Evolutionary conservation across 2,888 invertebrate genomes (phyloP), one percentile per base, ranked within the genome.

Genomic region (Athripsodes cinereus): DNA sequence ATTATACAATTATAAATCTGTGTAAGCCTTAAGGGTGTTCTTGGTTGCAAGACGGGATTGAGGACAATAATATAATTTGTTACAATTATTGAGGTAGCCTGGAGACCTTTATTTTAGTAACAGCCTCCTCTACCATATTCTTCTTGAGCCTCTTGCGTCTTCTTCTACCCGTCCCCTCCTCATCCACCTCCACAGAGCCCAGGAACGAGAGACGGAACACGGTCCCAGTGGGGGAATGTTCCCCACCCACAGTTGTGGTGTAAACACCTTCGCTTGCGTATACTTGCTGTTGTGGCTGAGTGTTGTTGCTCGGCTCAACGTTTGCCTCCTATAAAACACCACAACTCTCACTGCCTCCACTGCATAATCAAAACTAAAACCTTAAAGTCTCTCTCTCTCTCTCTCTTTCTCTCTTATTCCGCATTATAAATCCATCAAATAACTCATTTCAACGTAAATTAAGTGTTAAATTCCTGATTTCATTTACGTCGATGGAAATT

Each of bases 71-170:
- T n/a, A n/a, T n/a, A n/a, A n/a, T n/a, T n/a, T n/a, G n/a, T n/a
- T n/a, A n/a, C n/a, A n/a, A n/a, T n/a, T n/a, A n/a, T n/a, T n/a
- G n/a, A n/a, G n/a, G n/a, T n/a, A n/a, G n/a, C n/a, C n/a, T n/a
- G n/a, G 79, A 76, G 83, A 90, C 90, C 90, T 90, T 90, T 72
- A 90, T 88, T 79, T 88, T 89, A 75, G 85, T 85, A 77, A 90
- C 89, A 69, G 90, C 90, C 75, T 90, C 88, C 78, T 90, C 90
- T 70, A 90, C 90, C 90, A 90, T 90, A 79, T 87, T 85, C 84
- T 90, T 90, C 86, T 90, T 90, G 78, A 84, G 87, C 69, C 89
- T 80, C 75, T 84, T 86, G 74, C 87, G 85, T 69, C 87, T 80
- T 68, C 86, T 80, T 67, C 86, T 77, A 70, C 79, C 79, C 70